Conservation (phyloP, 92 coral and sea anemone species). For the Porites rus region DNA sequence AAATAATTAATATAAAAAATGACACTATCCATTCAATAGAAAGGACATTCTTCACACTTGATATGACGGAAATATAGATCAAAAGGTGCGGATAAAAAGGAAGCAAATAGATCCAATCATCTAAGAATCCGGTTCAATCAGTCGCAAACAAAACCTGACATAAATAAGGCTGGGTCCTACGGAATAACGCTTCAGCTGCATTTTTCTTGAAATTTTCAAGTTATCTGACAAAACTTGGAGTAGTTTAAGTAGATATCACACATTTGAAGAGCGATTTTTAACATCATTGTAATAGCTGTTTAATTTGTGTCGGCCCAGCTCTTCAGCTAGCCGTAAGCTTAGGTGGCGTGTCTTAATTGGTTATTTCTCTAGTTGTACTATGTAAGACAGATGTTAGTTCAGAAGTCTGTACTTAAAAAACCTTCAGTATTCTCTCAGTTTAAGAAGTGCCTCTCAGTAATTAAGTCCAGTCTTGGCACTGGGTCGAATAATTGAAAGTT, state of each 20-base stretch:
- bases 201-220: constrained; percentile 2
- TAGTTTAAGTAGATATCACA: constrained; percentile 1
- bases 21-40: constrained; percentile 38
- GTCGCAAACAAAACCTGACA: constrained; percentile 2
- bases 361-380: no score
- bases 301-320: constrained; percentile 23
- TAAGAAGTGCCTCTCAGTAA: no score
- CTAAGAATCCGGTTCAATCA: constrained; percentile 28
- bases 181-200: constrained; percentile 23
- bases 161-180: constrained; percentile 15
- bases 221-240: constrained; percentile 4
- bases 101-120: constrained; percentile 41
- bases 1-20: constrained; percentile 36
- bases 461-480: no score
- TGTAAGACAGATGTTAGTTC: no score
- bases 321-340: background rate
- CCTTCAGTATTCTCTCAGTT: no score
- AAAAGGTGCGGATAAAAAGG: constrained; percentile 21
- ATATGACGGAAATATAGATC: constrained; percentile 35
- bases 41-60: constrained; percentile 23
- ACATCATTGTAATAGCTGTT: constrained; percentile 8
- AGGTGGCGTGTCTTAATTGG: background rate
- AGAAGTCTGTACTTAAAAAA: no score
- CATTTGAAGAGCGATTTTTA: constrained; percentile 20
- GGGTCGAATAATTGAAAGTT: no score